Base-by-base conservation (phyloP, 1,140 invertebrate species). In the Drosophila melanica region DNA sequence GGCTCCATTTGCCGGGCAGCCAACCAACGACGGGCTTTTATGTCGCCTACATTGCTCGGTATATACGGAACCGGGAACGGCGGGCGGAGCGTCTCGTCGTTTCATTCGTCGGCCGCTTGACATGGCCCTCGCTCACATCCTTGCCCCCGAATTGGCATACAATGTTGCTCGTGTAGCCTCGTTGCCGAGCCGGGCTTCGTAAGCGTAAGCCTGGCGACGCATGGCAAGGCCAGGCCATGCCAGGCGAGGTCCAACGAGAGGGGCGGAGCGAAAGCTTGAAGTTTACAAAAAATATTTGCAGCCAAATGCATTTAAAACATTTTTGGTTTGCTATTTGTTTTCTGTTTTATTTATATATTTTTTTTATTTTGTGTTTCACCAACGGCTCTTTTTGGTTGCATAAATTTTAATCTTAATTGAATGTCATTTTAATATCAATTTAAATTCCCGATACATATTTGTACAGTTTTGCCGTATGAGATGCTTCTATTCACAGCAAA, bases 331-430 rank as follows among this genome's bases (percentile, higher is more conserved):
- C 10, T 45, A 20, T 60, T 16, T 35, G 37, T 59, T 20, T 58
- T 35, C 62, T 39, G n/a, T 16, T 9, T 33, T 7, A 11, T 35
- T 78, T 70, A 27, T 37, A 54, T 33, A 68, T 45, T 48, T 51
- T 53, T 67, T 39, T 10, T 44, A 23, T 59, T 63, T 66, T 55
- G 39, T 58, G 62, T 71, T 45, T 62, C 16, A 12, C 11, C 59
- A 62, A 68, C 60, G n/a, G 44, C 41, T 73, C 68, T 74, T 67
- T 64, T 71, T 76, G 63, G 35, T 47, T 58, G 47, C 75, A 81
- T 86, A 41, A 84, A 82, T 84, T 84, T 84, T 72, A 82, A 84
- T 82, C 80, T 84, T 84, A 84, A 84, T 84, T 84, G 82, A 84
- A 84, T 79, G 80, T 44, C 45, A 72, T 82, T 82, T 84, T 72